Evolutionary conservation across 2,113 vertebrate species (phyloP).

Genomic region (Limanda limanda): DNA sequence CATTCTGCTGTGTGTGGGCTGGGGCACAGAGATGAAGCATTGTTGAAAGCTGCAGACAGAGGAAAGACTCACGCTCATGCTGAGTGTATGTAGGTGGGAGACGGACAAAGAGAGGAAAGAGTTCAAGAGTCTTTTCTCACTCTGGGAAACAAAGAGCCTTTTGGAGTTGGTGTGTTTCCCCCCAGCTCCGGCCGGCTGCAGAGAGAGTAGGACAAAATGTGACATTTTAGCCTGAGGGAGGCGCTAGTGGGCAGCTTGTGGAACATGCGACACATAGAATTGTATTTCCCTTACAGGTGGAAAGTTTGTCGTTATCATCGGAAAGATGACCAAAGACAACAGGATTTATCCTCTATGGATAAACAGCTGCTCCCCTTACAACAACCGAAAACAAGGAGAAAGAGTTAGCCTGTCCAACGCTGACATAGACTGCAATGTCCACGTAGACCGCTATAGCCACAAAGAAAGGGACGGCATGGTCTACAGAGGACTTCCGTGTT

Average conservation of each 20-base stretch:
- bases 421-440: too few relatives aligned
- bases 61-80: slow-evolving; percentile 58
- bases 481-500: too few relatives aligned
- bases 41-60: slow-evolving; percentile 54
- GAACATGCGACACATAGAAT: not conserved
- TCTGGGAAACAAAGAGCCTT: slow-evolving; percentile 62
- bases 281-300: too few relatives aligned
- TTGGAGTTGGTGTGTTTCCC: slow-evolving; percentile 57
- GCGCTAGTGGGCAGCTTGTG: not conserved
- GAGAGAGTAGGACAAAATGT: slow-evolving; percentile 7
- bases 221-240: not conserved
- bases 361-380: too few relatives aligned
- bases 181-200: slow-evolving; percentile 13
- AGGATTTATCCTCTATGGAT: not conserved
- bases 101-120: slow-evolving; percentile 66
- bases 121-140: slow-evolving; percentile 56
- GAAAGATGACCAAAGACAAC: not conserved
- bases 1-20: slow-evolving; percentile 68
- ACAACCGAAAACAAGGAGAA: too few relatives aligned
- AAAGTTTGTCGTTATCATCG: too few relatives aligned
- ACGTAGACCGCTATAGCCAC: too few relatives aligned
- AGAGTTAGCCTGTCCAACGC: too few relatives aligned
- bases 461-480: too few relatives aligned
- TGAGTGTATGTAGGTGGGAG: slow-evolving; percentile 62
- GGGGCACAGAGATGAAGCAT: slow-evolving; percentile 60